phyloP scores from a whole-genome alignment of 2,888 invertebrate species.

The Drosophila neotestacea region DNA sequence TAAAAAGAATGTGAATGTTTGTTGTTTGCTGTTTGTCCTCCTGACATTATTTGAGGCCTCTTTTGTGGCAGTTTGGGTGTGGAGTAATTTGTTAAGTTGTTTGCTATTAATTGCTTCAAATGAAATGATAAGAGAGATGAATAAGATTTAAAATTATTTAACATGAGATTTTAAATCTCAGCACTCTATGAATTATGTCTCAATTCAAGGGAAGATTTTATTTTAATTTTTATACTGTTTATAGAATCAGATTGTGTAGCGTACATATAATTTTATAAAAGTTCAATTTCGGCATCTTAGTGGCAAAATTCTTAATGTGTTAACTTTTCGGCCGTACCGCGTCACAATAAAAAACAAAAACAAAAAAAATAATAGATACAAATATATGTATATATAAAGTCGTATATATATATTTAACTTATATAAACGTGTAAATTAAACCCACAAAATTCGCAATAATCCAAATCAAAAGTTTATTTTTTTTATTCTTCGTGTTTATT shows the following conservation, averaged over 20 bases:
- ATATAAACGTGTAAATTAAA: slow-evolving; percentile 24
- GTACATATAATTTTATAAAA: slow-evolving; percentile 74
- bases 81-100: slow-evolving; percentile 24
- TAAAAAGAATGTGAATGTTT: slow-evolving; percentile 27
- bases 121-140: slow-evolving; percentile 14
- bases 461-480: slow-evolving; percentile 28
- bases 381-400: background rate
- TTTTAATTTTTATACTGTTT: slow-evolving; percentile 65
- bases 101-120: slow-evolving; percentile 31
- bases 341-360: slow-evolving; percentile 55
- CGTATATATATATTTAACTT: slow-evolving; percentile 2
- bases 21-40: slow-evolving; percentile 7
- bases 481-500: slow-evolving; percentile 49
- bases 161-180: slow-evolving; percentile 4
- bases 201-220: slow-evolving; percentile 35
- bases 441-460: slow-evolving; percentile 42
- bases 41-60: slow-evolving; percentile 24
- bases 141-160: background rate
- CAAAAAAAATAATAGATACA: slow-evolving; percentile 1
- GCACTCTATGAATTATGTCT: slow-evolving; percentile 40
- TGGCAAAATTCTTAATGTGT: slow-evolving; percentile 76
- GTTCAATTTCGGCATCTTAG: slow-evolving; percentile 71
- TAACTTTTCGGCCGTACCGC: slow-evolving; percentile 70
- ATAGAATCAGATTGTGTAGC: slow-evolving; percentile 74
- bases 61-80: slow-evolving; percentile 26